Evolutionary conservation across 1,140 invertebrate species (phyloP).

Genomic region (Aphelenchoides avenae): DNA sequence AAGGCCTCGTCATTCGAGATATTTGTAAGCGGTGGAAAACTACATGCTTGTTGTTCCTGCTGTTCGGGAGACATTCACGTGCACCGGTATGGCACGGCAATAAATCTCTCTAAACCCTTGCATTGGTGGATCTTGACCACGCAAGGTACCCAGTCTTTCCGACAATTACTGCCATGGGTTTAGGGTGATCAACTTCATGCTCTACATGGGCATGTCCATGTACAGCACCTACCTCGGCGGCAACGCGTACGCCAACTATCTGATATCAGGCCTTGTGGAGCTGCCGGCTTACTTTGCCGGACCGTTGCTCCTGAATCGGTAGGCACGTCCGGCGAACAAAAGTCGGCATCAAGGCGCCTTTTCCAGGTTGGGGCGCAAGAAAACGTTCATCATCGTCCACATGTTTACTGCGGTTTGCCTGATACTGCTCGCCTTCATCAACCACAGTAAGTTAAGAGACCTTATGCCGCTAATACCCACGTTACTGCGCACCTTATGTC

Average conservation of each 20-base stretch:
- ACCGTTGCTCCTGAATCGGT: neutral
- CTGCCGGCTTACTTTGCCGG: neutral
- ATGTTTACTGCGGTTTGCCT: neutral
- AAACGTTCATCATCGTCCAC: neutral
- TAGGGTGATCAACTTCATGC: neutral
- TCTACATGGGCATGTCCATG: constrained; percentile 1
- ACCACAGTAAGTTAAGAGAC: neutral
- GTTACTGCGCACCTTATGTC: too few relatives aligned
- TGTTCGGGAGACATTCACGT: too few relatives aligned
- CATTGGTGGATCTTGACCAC: too few relatives aligned
- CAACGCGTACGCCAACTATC: neutral
- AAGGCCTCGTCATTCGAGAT: too few relatives aligned
- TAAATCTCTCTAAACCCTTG: too few relatives aligned
- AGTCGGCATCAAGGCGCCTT: neutral
- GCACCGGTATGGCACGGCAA: too few relatives aligned
- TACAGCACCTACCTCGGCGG: neutral
- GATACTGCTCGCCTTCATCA: neutral
- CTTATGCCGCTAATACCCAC: too few relatives aligned
- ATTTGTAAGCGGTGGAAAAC: too few relatives aligned
- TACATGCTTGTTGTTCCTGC: too few relatives aligned
- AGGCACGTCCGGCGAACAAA: neutral
- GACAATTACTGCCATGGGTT: neutral
- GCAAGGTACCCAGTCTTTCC: neutral
- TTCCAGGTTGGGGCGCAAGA: neutral
- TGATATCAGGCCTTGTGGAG: neutral